Base-by-base conservation (phyloP, 2,113 vertebrate species). In the Equus przewalskii region DNA sequence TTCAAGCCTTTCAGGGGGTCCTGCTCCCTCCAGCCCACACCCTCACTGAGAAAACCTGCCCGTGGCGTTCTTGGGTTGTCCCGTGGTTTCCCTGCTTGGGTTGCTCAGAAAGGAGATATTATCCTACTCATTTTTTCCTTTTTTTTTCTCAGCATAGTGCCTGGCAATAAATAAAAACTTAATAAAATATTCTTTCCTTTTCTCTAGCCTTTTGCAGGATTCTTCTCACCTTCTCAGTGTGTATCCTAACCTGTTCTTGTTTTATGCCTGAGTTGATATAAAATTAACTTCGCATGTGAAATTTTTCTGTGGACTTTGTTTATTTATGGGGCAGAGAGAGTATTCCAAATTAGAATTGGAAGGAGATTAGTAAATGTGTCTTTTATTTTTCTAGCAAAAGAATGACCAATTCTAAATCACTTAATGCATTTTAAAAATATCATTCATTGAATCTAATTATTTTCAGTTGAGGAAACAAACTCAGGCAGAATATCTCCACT, bases 331-430 rank as follows among this genome's bases (percentile, higher is more conserved):
- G 22, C 28, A 82, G 73, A 51, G 60, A 90, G 26, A 56, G 6
- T 54, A 30, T 90, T 86, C 28, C n/a, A 58, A 75, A 79, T 94
- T 88, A 79, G 46, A 96, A 91, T 30, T 26, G 62, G 28, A 69
- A 91, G 18, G 60, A 78, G 6, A 44, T 51, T 58, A 51, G 14
- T 83, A 58, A 75, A 8, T 82, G 60, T 73, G 5, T 73, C 36
- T 84, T 90, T 84, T 82, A 75, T 76, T 87, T 88, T 95, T 78
- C 30, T 65, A 41, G 65, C 36, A 46, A 87, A 70, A 91, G 3
- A 87, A 87, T 69, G 6, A n/a, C 9, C 41, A 76, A 44, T 91
- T 95, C 7, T 12, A 87, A 96, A 85, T 94, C 22, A 76, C 12
- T 46, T 75, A 44, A 46, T 70, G 10, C 12, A 65, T 81, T 70